Evolutionary conservation across 2,113 vertebrate species (phyloP).

Genomic region (Micronisus gabar): DNA sequence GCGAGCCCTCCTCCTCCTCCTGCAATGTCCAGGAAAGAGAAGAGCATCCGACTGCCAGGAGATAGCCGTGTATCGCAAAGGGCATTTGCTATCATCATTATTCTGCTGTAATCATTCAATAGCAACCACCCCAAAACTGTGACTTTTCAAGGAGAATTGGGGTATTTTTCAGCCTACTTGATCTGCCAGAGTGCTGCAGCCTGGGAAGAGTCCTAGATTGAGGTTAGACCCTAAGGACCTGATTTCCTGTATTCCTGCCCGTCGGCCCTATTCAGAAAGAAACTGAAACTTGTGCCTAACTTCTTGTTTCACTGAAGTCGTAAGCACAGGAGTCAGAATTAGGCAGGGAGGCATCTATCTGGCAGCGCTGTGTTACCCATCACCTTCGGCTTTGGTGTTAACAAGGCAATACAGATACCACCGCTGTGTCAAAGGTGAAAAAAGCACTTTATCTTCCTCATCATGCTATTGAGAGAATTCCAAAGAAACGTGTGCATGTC

Average conservation of each 20-base stretch:
- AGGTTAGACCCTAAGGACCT: not conserved
- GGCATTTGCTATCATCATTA: not conserved
- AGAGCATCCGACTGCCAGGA: not conserved
- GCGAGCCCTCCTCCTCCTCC: not conserved
- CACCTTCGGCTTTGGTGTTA: not conserved
- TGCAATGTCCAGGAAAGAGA: not conserved
- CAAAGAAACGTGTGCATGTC: not conserved
- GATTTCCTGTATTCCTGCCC: not conserved
- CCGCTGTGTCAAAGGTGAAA: not conserved
- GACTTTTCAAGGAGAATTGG: not conserved
- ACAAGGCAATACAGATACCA: not conserved
- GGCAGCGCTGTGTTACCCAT: not conserved
- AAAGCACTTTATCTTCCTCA: not conserved
- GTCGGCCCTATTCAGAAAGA: not conserved
- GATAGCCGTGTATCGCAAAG: rapidly evolving
- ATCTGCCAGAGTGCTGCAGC: not conserved
- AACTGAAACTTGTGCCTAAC: not conserved
- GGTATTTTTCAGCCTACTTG: not conserved
- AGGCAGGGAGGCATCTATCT: not conserved
- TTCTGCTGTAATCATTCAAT: not conserved
- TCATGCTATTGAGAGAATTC: not conserved
- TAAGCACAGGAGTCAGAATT: not conserved
- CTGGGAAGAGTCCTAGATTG: not conserved
- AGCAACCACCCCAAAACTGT: not conserved
- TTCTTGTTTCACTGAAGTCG: not conserved